Base-by-base conservation (phyloP, 2,113 vertebrate species). In the Proteles cristata region DNA sequence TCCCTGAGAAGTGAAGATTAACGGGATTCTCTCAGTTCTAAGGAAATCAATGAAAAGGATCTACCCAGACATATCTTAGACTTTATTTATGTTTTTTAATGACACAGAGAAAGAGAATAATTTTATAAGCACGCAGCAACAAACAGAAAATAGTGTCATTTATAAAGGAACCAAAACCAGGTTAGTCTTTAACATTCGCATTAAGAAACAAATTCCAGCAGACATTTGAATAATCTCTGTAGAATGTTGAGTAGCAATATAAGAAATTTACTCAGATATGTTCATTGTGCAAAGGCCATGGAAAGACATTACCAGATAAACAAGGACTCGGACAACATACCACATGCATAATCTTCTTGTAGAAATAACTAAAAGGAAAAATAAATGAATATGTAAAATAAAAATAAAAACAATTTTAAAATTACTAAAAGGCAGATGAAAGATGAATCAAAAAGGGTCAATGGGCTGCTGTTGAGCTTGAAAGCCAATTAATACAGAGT, bases 181-280 rank as follows among this genome's bases (percentile, higher is more conserved):
- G 3, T 53, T 83, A 79, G 10, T 90, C 85, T 11, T 82, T 88
- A 93, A 84, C 77, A 87, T 61, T 50, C 7, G 25, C 53, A 84
- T 61, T 73, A 58, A 94, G 69, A 96, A 92, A 66, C 14, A 76
- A 96, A 85, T 80, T 61, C 85, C 61, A 82, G 33, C 5, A 19
- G 81, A 74, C 14, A 63, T 58, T 94, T 96, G 76, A 95, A 83
- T 79, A 66, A 58, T 7, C 8, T 31, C 79, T 73, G 23, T 43
- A 85, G n/a, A 82, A 45, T 76, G 73, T 63, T 58, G 43, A 81
- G 82, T 83, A 89, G 39, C 25, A 48, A 45, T 31, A 88, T 55
- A 61, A 89, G 58, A 61, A 80, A 80, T 61, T 61, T 61, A 43
- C 26, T 82, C 39, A 33, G 23, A 68, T 7, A 48, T 14, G 23